A percentile compares a stretch with the other conserved stretches of the same genome.
phyloP scores from a whole-genome alignment of 2,113 vertebrate genomes.

The Baryphthengus martii region DNA sequence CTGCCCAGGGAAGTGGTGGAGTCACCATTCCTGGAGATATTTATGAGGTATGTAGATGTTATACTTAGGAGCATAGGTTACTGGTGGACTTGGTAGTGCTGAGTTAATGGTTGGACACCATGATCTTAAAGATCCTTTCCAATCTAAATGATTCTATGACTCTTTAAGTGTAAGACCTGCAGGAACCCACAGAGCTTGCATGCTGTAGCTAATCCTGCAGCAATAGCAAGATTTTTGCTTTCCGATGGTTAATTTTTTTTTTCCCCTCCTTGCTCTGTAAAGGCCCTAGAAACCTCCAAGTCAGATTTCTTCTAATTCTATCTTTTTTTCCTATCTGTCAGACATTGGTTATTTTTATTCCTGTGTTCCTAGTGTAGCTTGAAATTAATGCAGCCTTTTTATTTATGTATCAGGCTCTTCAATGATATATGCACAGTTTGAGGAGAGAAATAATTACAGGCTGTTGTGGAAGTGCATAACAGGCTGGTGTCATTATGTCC shows the following conservation, averaged over 20 bases:
- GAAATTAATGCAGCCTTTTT: constrained; percentile 48
- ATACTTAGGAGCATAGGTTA: not conserved
- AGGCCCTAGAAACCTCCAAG: not conserved
- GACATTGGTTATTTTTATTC: constrained; percentile 10
- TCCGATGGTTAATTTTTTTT: not conserved
- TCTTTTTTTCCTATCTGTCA: not conserved
- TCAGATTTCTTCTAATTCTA: constrained; percentile 15
- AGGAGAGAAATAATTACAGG: constrained; percentile 41
- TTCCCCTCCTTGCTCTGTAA: not conserved
- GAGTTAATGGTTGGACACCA: not conserved
- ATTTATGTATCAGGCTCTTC: constrained; percentile 28
- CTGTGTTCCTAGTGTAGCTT: constrained; percentile 51
- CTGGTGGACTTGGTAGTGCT: not conserved
- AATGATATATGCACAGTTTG: constrained; percentile 31
- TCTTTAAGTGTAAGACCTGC: not conserved
- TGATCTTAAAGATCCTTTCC: not conserved
- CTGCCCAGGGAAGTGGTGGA: not conserved
- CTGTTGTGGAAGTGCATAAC: constrained; percentile 27
- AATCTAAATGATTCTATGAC: not conserved
- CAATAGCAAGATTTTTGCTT: not conserved
- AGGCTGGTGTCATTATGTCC: constrained; percentile 27
- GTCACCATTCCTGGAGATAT: not conserved
- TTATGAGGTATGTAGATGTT: not conserved
- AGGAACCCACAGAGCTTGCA: not conserved
- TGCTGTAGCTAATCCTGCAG: not conserved